Base-by-base conservation (phyloP, 2,113 vertebrate species). In the Sturnus vulgaris region DNA sequence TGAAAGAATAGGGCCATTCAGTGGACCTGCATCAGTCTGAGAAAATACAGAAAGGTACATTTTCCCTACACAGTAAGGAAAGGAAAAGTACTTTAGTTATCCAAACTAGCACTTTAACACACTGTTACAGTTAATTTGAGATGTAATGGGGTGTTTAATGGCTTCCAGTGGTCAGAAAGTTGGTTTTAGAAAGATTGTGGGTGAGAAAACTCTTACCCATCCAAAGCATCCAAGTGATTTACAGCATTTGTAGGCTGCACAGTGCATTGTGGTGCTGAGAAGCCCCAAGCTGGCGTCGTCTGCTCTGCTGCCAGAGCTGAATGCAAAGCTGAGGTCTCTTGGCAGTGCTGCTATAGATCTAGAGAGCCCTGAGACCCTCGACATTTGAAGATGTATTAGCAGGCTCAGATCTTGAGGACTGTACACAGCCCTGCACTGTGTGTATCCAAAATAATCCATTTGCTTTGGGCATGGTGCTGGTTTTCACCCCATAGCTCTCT, bases 161-260 rank as follows among this genome's bases (percentile, higher is more conserved):
- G 79, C 83, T 92, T 96, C 84, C 64, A 63, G 69, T 78, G 80
- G 88, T 88, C 76, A 93, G 92, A 75, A 94, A 88, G 63, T 33
- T 90, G n/a, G 23, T 77, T 93, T 94, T 93, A 88, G 63, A 61
- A 86, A 69, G 66, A 86, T 19, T 17, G 15, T 6, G 4, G 59
- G 59, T 81, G 81, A 86, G n/a, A 59, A 22, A 77, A 44, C 25
- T 76, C 88, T 77, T 79, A 88, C 49, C 47, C 64, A 56, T 77
- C 56, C 35, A 35, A 61, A 59, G 10, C 50, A 63, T 39, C 71
- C 11, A 12, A 44, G 50, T 80, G 75, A 92, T 82, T 82, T 90
- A 77, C 30, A 39, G 6, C 52, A 12, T 59, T 66, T 52, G 35
- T 33, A 39, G 50, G 33, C 28, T 61, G 24, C 40, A 57, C n/a